Evolutionary conservation across 2,113 vertebrate genomes (phyloP).

Genomic region (Phalacrocorax brasilianus): DNA sequence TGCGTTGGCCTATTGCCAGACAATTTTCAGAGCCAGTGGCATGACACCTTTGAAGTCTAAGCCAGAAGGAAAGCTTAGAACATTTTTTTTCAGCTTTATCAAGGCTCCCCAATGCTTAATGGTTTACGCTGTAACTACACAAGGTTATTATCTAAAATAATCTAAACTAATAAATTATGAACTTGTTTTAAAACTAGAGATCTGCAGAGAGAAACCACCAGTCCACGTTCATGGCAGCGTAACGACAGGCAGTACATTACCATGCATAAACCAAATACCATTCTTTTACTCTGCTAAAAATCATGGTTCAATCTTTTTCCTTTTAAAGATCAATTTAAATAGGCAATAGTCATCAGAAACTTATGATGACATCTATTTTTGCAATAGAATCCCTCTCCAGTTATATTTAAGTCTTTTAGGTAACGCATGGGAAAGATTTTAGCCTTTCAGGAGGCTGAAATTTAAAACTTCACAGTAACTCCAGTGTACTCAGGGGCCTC

Average conservation of each 20-base stretch:
- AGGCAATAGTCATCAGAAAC: neutral
- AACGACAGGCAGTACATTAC: neutral
- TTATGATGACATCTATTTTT: neutral
- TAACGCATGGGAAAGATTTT: neutral
- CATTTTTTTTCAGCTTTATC: neutral
- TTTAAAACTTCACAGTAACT: neutral
- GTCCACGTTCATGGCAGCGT: neutral
- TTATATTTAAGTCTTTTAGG: neutral
- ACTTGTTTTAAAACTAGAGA: neutral
- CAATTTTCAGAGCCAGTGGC: neutral
- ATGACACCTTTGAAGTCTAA: neutral
- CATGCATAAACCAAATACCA: neutral
- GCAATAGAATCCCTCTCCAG: neutral
- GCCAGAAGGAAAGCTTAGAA: neutral
- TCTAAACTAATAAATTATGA: neutral
- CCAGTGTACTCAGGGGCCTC: neutral
- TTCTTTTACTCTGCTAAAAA: neutral
- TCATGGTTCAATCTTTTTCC: neutral
- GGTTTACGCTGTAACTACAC: neutral
- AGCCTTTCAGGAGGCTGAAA: neutral
- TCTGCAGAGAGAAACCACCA: neutral
- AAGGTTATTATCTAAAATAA: neutral
- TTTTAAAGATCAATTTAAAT: neutral
- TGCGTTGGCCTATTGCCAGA: neutral
- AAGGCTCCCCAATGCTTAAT: neutral